Base-by-base conservation (phyloP, 2,797 vertebrate genomes). In the Sebastes dallii region DNA sequence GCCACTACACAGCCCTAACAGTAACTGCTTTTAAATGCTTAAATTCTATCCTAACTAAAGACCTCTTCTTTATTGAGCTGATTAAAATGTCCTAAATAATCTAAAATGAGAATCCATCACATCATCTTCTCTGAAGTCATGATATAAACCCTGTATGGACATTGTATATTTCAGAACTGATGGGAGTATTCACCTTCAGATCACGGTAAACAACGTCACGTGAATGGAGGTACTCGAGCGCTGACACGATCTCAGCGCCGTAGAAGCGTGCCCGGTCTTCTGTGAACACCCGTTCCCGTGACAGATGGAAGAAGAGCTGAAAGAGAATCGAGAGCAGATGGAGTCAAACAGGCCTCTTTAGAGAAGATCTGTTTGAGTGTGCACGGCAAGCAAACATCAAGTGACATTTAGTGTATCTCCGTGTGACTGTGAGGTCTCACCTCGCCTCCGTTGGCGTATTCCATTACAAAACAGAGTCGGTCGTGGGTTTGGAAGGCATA, bases 381-480 rank as follows among this genome's bases (percentile, higher is more conserved):
- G 39, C 59, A 22, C 1, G 4, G 13, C n/a, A 58, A 71, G 62
- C 27, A 30, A 59, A 68, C 25, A 70, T 14, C 8, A n/a, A 16
- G 32, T 55, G 20, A 75, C 32, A 64, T 66, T 25, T 5, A 58
- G 39, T 67, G 50, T 16, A 20, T 72, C 29, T 54, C 52, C 14
- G 62, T 72, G 59, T 56, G 65, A 70, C 30, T 66, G 39, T 60
- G 8, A 56, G 3, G 29, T 59, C 95, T 84, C 82, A 97, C 97
- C 97, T 98, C 97, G 0, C 97, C 97, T 0, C 97, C 97, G 0
- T 97, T 98, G 69, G 97, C 97, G 0, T 98, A 98, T 77, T 98
- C 97, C 97, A 98, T 98, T 70, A 98, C 97, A 20, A 98, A 98
- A 93, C 97, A 98, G 39, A 98, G 95, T 10, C 97, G 93, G 89